A percentile compares a stretch with the other conserved stretches of the same genome.
These are phyloP conservation scores for Procavia capensis DNA, from an alignment of 2,113 vertebrate genomes.

Conservation along the genomic window DNA sequence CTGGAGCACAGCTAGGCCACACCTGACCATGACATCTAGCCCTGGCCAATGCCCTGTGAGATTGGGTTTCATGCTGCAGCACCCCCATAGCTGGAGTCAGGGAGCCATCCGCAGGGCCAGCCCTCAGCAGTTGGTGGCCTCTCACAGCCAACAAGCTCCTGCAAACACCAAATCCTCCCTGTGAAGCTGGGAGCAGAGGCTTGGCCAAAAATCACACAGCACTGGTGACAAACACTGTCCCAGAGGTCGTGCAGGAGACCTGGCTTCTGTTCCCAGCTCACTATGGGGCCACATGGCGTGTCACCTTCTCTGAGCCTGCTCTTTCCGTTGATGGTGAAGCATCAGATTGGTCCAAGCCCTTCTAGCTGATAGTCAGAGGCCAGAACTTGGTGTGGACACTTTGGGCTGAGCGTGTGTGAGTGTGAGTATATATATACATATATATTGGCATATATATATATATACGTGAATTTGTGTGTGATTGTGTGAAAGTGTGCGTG, in stretches of 20 bases:
- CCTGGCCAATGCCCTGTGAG: not conserved
- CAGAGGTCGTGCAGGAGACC: not conserved
- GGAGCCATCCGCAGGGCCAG: accelerated
- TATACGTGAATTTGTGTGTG: not conserved
- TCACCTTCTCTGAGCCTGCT: not conserved
- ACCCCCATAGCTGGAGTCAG: accelerated
- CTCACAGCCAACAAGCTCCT: accelerated
- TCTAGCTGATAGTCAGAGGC: not conserved
- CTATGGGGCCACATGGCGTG: not conserved
- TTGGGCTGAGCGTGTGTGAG: not conserved
- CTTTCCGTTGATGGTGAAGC: not conserved
- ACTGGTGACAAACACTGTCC: not conserved
- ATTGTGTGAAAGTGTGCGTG: not conserved
- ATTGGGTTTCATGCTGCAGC: not conserved
- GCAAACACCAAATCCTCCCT: not conserved
- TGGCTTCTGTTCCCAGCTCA: not conserved
- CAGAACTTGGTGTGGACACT: not conserved
- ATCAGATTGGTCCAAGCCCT: not conserved
- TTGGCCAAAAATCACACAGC: no score
- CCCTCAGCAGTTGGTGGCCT: no score
- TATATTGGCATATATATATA: no score
- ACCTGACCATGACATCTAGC: not conserved
- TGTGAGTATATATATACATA: not conserved
- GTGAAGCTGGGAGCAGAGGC: not conserved
- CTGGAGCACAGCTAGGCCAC: not conserved